These are phyloP conservation scores for Sebastes diaconus DNA, from an alignment of 2,797 vertebrate species.

Conservation along the genomic window DNA sequence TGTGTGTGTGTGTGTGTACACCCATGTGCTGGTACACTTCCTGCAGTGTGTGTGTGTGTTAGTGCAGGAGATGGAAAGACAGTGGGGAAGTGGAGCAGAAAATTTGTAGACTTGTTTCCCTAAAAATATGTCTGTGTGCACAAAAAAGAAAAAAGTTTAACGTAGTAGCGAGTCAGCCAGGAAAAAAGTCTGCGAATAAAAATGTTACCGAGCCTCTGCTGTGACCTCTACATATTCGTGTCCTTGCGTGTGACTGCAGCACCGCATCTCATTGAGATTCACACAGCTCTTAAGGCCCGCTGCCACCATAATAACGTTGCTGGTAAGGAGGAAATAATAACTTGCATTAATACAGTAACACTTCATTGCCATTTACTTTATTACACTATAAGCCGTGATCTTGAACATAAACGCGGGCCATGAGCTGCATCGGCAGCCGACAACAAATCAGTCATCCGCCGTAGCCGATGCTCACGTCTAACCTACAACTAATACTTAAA, in stretches of 20 bases:
- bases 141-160: not conserved
- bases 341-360: conserved; percentile 2
- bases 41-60: conserved; percentile 5
- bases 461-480: not conserved
- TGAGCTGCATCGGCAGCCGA: conserved; percentile 18
- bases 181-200: conserved; percentile 9
- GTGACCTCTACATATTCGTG: conserved; percentile 1
- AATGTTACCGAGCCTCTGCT: not conserved
- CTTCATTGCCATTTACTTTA: conserved; percentile 10
- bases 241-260: conserved; percentile 13
- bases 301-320: not conserved
- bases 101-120: conserved; percentile 25
- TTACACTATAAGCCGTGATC: not conserved
- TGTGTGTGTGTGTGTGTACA: not conserved
- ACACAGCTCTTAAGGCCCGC: conserved; percentile 11
- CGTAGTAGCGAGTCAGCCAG: not conserved
- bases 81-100: conserved; percentile 44
- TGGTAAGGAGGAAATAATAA: not conserved
- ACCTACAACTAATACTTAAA: conserved; percentile 14
- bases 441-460: conserved; percentile 15
- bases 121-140: conserved; percentile 13
- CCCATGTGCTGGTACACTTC: not conserved
- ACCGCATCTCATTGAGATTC: conserved; percentile 34
- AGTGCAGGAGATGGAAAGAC: conserved; percentile 16
- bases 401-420: conserved; percentile 10